Conservation (phyloP, 92 coral and sea anemone species). For the Phenganax marumi region DNA sequence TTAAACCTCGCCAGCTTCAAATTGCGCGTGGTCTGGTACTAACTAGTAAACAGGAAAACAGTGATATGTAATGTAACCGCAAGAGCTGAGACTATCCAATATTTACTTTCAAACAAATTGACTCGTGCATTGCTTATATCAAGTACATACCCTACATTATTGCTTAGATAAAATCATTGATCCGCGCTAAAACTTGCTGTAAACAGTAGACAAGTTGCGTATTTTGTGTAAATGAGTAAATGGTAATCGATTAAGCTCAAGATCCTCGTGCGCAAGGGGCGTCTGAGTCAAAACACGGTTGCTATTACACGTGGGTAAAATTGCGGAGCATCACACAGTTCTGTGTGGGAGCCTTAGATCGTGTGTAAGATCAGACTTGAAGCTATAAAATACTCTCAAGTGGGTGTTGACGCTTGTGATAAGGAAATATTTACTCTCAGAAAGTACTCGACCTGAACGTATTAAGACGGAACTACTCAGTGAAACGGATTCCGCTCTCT, state of each 20-base stretch:
- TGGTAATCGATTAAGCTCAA: too few relatives aligned
- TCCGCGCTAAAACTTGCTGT: not conserved
- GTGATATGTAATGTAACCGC: not conserved
- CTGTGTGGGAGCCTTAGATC: not conserved
- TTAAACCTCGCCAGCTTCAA: not conserved
- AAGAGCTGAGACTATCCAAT: not conserved
- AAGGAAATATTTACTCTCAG: constrained; percentile 11
- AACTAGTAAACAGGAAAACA: not conserved
- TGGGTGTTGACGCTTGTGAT: constrained; percentile 39
- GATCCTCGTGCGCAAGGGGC: too few relatives aligned
- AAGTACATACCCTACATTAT: not conserved
- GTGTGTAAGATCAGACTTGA: constrained; percentile 9
- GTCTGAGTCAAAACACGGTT: too few relatives aligned
- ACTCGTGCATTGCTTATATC: not conserved
- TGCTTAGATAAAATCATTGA: not conserved
- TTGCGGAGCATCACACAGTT: not conserved
- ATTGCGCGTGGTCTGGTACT: not conserved
- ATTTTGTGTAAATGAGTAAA: not conserved
- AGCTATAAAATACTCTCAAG: constrained; percentile 20
- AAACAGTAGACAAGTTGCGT: not conserved
- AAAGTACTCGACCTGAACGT: not conserved
- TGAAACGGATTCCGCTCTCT: not conserved
- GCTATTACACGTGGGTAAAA: not conserved
- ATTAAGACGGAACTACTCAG: not conserved
- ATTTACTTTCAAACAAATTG: not conserved